Conservation (phyloP, 2,888 invertebrate genomes). For the Lochmaea capreae region DNA sequence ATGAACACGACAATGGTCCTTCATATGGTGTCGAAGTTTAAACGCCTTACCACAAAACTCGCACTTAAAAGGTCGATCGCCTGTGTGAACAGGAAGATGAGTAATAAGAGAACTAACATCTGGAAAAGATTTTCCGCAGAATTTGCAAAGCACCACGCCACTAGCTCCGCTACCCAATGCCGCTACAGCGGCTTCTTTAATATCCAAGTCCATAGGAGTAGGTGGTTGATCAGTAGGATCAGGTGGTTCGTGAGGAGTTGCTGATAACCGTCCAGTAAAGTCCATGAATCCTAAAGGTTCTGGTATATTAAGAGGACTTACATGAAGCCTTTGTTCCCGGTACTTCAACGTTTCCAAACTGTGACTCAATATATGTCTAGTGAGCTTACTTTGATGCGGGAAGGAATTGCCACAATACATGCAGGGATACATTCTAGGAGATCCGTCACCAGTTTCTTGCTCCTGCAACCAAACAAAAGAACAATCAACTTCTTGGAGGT, state of each 20-base stretch:
- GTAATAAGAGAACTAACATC: slow-evolving; percentile 89
- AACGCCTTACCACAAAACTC: slow-evolving; percentile 95
- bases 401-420: slow-evolving; percentile 91
- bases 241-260: slow-evolving; percentile 63
- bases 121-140: slow-evolving; percentile 92
- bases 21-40: slow-evolving; percentile 93
- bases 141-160: slow-evolving; percentile 87
- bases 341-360: slow-evolving; percentile 89
- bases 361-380: slow-evolving; percentile 89
- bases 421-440: slow-evolving; percentile 76
- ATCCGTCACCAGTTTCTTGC: slow-evolving; percentile 62
- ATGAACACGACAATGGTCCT: slow-evolving; percentile 93
- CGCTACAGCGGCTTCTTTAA: slow-evolving; percentile 74
- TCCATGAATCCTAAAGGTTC: slow-evolving; percentile 60
- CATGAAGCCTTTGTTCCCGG: slow-evolving; percentile 74
- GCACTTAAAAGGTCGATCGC: slow-evolving; percentile 92
- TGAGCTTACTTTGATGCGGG: slow-evolving; percentile 91
- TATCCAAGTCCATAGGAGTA: slow-evolving; percentile 72
- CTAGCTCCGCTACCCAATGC: slow-evolving; percentile 65
- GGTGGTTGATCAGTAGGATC: slow-evolving; percentile 68
- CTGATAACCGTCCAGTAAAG: slow-evolving; percentile 64
- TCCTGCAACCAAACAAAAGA: slow-evolving; percentile 90
- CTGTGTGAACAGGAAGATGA: slow-evolving; percentile 89
- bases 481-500: slow-evolving; percentile 85
- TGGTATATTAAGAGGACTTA: slow-evolving; percentile 65